Base-by-base conservation (phyloP, 1,140 invertebrate genomes). In the Harlomillsia oculata region DNA sequence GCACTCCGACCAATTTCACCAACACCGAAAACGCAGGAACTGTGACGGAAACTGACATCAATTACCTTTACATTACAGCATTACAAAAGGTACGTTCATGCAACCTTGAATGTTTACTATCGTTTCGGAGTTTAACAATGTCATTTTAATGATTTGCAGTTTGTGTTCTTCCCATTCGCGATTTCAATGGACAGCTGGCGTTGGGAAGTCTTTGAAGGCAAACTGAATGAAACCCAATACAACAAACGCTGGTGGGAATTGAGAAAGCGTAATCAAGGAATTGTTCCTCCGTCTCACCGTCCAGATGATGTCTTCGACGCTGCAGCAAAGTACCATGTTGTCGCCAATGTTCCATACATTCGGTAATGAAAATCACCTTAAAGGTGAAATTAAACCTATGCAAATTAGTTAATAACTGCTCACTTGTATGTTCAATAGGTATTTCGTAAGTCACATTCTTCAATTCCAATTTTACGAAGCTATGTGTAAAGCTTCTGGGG, bases 381-480 rank as follows among this genome's bases (percentile, higher is more conserved):
- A 11, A n/a, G 14, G 18, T 36, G n/a, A 49, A 37, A 37, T 16
- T 50, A 2, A 1, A 46, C 34, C 39, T 25, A 3, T 37, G n/a
- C 16, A 40, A 8, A 16, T 39, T 39, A 16, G n/a, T 20, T 39
- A 39, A 2, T 18, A 18, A 39, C 37, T 60, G 13, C 26, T 60
- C 5, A 13, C 46, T 11, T 20, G n/a, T n/a, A 8, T 41, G 11
- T 41, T 56, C n/a, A 23, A 11, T 69, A 77, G 77, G 48, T 78
- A 78, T 65, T 79, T 80, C 61, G 69, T 77, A 5, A 74, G 74
- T 58, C 70, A 68, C 59, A 69, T 79, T 18, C 63, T 80, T 2
- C 63, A 68, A 48, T 68, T 69, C 20, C 66, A 74, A 63, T 74
- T 76, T 51, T 72, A 75, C 56, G 67, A 73, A 54, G 64, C 70